A percentile compares a stretch with the other conserved stretches of the same genome.
Evolutionary conservation across 35 echinoderm and acorn worm species (phyloP).

Genomic region (Acanthaster planci): DNA sequence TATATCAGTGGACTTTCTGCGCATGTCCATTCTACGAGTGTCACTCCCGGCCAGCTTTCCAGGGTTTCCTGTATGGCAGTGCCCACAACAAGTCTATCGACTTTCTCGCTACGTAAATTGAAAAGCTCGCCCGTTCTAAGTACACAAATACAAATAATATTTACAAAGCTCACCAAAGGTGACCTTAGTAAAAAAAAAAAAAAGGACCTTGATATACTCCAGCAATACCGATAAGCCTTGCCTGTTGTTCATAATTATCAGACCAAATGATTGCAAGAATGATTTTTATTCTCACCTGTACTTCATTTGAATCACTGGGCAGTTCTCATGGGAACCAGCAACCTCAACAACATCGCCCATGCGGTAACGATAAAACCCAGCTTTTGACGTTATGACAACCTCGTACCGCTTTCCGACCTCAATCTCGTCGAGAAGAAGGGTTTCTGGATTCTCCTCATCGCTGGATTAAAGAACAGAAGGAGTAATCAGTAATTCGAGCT

Average conservation of each 20-base stretch:
- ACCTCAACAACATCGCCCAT: slow-evolving; percentile 29
- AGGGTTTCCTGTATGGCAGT: not conserved
- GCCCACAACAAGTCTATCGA: not conserved
- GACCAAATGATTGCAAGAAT: too few relatives aligned
- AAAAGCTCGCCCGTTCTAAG: not conserved
- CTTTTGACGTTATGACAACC: slow-evolving; percentile 46
- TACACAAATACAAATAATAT: not conserved
- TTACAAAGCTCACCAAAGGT: too few relatives aligned
- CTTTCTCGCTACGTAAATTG: not conserved
- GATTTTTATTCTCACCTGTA: slow-evolving; percentile 38
- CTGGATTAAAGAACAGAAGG: slow-evolving; percentile 16
- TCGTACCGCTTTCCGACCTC: slow-evolving; percentile 71
- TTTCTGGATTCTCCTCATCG: slow-evolving; percentile 25
- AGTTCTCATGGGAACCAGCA: slow-evolving; percentile 34
- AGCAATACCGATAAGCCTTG: too few relatives aligned
- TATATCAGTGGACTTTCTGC: slow-evolving; percentile 22
- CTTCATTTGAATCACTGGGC: slow-evolving; percentile 25
- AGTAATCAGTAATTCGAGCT: too few relatives aligned
- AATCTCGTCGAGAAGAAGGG: slow-evolving; percentile 58
- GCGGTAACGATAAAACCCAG: slow-evolving; percentile 66
- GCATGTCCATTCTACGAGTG: slow-evolving; percentile 20
- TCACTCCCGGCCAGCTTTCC: not conserved
- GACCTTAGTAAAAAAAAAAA: too few relatives aligned
- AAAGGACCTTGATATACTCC: not conserved
- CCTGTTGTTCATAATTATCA: too few relatives aligned